Conservation (phyloP, 2,113 vertebrate genomes). For the Corynorhinus townsendii region DNA sequence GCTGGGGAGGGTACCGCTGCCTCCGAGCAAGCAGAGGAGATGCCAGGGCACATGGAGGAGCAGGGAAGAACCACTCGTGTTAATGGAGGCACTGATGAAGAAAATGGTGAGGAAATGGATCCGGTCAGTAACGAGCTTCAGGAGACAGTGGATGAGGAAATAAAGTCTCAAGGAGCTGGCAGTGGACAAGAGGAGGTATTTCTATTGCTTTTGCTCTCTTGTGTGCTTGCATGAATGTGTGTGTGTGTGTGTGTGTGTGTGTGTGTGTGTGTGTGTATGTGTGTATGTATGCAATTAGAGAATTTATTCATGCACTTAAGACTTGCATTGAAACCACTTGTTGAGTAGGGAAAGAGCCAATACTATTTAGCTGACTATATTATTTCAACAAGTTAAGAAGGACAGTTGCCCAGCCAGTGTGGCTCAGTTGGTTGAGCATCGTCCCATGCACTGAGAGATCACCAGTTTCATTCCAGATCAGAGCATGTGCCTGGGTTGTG, state of each 20-base stretch:
- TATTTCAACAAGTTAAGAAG: neutral
- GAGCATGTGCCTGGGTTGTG: too few relatives aligned
- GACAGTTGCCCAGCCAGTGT: too few relatives aligned
- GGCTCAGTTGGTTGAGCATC: too few relatives aligned
- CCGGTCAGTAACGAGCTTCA: conserved; percentile 49
- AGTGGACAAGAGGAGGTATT: conserved; percentile 75
- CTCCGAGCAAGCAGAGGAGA: neutral
- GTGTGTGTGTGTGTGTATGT: too few relatives aligned
- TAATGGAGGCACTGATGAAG: conserved; percentile 58
- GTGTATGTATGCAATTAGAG: neutral
- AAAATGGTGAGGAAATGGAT: conserved; percentile 69
- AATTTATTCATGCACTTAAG: neutral
- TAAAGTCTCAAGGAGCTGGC: conserved; percentile 46
- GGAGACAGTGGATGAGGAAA: conserved; percentile 45
- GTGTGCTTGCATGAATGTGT: neutral
- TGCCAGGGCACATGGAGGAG: neutral
- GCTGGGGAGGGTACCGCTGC: neutral
- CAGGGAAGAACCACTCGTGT: neutral
- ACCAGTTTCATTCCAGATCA: too few relatives aligned
- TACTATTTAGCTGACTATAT: neutral
- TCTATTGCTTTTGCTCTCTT: neutral
- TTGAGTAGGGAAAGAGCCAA: neutral
- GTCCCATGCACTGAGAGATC: too few relatives aligned
- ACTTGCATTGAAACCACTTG: neutral
- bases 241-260: neutral